phyloP scores from a whole-genome alignment of 2,113 vertebrate genomes.

The Cisticola juncidis region DNA sequence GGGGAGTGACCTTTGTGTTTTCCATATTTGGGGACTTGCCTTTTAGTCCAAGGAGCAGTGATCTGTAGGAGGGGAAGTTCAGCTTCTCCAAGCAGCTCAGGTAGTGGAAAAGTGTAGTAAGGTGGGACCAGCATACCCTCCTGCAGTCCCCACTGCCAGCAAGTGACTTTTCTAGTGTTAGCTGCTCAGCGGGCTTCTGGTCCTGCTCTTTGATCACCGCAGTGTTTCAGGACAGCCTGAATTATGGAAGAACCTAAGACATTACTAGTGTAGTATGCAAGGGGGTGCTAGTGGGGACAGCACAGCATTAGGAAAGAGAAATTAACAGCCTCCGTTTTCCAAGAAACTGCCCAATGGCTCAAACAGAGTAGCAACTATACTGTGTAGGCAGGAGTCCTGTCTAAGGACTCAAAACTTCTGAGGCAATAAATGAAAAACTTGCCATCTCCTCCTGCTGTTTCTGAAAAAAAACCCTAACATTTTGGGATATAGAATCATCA shows the following conservation, averaged over 20 bases:
- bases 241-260: background rate
- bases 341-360: background rate
- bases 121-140: background rate
- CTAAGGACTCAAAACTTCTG: background rate
- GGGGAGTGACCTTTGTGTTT: background rate
- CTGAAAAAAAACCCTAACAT: background rate
- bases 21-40: constrained; percentile 16
- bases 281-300: background rate
- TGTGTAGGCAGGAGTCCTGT: rapidly evolving
- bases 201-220: background rate
- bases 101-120: background rate
- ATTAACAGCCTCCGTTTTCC: background rate
- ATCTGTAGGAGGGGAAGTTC: background rate
- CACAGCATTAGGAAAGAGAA: background rate
- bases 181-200: background rate
- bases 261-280: background rate
- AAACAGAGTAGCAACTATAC: rapidly evolving
- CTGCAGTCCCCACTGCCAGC: background rate
- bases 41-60: background rate
- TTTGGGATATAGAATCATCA: background rate
- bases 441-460: background rate
- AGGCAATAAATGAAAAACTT: background rate
- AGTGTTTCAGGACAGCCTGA: background rate
- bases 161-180: background rate
- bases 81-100: background rate